These are phyloP conservation scores for Sphenopsis melanotis DNA, from an alignment of 2,797 vertebrate genomes.

Conservation along the genomic window DNA sequence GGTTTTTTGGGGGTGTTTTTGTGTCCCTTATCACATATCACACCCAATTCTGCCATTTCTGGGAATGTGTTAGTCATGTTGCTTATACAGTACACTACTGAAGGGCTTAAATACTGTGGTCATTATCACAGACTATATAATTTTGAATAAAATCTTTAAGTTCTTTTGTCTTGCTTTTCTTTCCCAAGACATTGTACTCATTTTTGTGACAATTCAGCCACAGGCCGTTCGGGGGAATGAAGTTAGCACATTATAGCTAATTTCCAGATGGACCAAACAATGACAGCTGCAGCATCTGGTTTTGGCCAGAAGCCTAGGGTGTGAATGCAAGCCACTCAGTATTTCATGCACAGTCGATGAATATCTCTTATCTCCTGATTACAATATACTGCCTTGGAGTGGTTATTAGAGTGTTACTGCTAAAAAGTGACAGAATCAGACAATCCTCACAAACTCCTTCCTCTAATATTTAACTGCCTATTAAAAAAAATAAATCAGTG, in stretches of 20 bases:
- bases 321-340: not conserved
- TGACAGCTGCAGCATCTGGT: conserved; percentile 11
- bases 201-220: not conserved
- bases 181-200: not conserved
- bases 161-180: not conserved
- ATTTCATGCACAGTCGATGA: not conserved
- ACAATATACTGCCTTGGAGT: not conserved
- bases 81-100: not conserved
- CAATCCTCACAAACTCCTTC: not conserved
- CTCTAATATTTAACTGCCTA: not conserved
- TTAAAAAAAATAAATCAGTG: not conserved
- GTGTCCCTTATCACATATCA: not conserved
- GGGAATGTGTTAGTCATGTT: not conserved
- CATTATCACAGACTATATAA: not conserved
- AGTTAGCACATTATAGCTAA: not conserved
- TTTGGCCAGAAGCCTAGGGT: conserved; percentile 5
- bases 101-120: not conserved
- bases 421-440: not conserved
- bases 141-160: not conserved
- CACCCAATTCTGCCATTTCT: not conserved
- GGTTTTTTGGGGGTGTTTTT: rapidly evolving
- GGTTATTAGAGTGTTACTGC: not conserved
- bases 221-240: not conserved
- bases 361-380: not conserved
- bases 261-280: not conserved